phyloP scores from a whole-genome alignment of 1,140 invertebrate genomes.

The Drosophila sturtevanti region DNA sequence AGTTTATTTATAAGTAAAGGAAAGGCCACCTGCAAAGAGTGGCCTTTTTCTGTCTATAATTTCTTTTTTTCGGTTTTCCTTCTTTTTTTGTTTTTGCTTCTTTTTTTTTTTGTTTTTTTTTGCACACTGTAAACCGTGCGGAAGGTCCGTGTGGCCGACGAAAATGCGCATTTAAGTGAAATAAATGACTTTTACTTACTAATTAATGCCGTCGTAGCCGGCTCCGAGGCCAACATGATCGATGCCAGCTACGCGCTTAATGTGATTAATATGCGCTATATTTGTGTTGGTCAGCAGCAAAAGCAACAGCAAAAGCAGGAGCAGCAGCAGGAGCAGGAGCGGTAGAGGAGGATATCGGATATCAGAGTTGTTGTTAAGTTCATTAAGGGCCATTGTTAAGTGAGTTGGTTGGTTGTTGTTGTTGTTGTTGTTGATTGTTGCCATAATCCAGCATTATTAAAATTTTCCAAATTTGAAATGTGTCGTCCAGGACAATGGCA shows the following conservation, averaged over 20 bases:
- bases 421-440: slow-evolving; percentile 45
- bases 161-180: slow-evolving; percentile 77
- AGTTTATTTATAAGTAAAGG: not conserved
- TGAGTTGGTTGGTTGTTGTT: slow-evolving; percentile 39
- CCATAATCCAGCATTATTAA: slow-evolving; percentile 71
- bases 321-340: not conserved
- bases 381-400: slow-evolving; percentile 72
- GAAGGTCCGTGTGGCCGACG: slow-evolving; percentile 27
- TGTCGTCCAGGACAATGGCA: slow-evolving; percentile 51
- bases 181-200: slow-evolving; percentile 87
- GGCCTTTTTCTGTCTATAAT: not conserved
- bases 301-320: slow-evolving; percentile 35
- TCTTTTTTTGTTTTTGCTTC: not conserved
- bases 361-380: slow-evolving; percentile 53
- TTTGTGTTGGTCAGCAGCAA: slow-evolving; percentile 33
- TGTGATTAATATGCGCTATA: slow-evolving; percentile 96
- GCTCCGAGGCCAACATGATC: slow-evolving; percentile 94
- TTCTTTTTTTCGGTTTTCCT: not conserved
- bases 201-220: slow-evolving; percentile 95
- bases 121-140: not conserved
- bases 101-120: not conserved
- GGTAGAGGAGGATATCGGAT: slow-evolving; percentile 53
- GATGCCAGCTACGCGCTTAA: slow-evolving; percentile 92
- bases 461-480: slow-evolving; percentile 70
- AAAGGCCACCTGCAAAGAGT: slow-evolving; percentile 45